A percentile compares a stretch with the other conserved stretches of the same genome.
Conservation (phyloP, 2,797 vertebrate species). For the Tapirus indicus region DNA sequence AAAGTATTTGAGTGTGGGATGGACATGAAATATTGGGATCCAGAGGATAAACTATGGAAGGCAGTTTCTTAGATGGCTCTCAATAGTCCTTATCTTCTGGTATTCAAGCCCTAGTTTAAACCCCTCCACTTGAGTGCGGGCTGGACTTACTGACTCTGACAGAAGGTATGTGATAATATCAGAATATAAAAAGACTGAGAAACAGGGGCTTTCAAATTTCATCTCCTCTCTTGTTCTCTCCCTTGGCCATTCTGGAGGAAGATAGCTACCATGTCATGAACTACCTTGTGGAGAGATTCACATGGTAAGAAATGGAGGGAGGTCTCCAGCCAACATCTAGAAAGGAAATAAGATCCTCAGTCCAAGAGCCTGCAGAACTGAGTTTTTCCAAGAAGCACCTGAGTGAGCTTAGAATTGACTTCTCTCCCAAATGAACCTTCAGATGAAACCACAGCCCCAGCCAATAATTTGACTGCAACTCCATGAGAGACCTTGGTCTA, state of each 20-base stretch:
- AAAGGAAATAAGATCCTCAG: background rate
- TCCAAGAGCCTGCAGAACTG: background rate
- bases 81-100: background rate
- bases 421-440: background rate
- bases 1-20: background rate
- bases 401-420: background rate
- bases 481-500: background rate
- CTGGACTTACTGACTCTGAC: background rate
- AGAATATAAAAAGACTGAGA: background rate
- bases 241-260: background rate
- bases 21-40: background rate
- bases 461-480: background rate
- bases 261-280: background rate
- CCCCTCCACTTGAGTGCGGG: background rate
- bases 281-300: background rate
- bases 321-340: background rate
- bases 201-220: background rate
- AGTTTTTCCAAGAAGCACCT: background rate
- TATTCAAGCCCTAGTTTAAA: background rate
- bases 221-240: background rate
- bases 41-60: background rate
- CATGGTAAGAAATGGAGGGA: background rate
- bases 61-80: background rate
- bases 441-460: background rate
- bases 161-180: background rate